A percentile compares a stretch with the other conserved stretches of the same genome.
Conservation (phyloP, 2,888 invertebrate species). For the Eilema sororculum region DNA sequence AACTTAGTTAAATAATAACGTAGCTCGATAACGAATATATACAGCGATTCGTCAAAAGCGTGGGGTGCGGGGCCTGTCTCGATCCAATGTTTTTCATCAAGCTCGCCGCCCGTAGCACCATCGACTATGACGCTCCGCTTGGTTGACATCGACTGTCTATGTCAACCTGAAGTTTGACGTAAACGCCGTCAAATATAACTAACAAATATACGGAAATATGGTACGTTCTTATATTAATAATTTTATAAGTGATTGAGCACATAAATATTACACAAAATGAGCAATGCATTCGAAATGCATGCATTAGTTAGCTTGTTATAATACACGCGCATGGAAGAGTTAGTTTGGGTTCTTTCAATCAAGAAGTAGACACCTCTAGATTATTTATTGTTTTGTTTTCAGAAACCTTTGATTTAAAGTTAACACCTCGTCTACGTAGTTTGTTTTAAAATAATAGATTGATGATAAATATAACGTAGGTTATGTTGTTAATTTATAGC, state of each 20-base stretch:
- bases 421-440: not conserved
- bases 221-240: not conserved
- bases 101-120: no score
- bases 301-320: conserved; percentile 1
- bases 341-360: not conserved
- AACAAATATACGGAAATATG: no score
- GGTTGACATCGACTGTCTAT: no score
- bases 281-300: not conserved
- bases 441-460: not conserved
- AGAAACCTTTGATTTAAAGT: conserved; percentile 4
- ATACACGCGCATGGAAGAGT: not conserved
- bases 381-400: not conserved
- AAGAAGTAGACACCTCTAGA: not conserved
- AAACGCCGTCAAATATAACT: no score
- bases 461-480: not conserved
- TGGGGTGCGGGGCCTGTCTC: no score
- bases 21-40: no score
- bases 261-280: not conserved
- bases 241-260: not conserved
- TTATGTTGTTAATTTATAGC: not conserved
- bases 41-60: no score
- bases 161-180: no score
- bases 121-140: no score
- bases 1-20: no score
- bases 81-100: no score